Evolutionary conservation across 2,113 vertebrate species (phyloP).

Genomic region (Cervus canadensis): DNA sequence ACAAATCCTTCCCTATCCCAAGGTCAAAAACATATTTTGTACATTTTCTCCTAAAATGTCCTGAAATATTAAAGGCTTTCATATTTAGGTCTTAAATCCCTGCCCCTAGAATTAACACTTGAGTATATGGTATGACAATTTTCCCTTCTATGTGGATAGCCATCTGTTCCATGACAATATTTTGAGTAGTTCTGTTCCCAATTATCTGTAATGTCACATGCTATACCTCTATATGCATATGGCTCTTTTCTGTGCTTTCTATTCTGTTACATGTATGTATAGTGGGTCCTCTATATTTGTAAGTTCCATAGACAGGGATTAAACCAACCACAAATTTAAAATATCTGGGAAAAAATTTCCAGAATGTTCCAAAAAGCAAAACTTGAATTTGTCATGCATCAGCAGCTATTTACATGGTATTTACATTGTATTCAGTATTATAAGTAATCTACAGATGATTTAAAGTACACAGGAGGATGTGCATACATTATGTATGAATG

Average conservation of each 20-base stretch:
- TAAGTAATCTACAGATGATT: background rate
- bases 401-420: background rate
- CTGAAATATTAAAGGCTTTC: background rate
- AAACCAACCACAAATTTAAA: background rate
- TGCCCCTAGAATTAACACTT: background rate
- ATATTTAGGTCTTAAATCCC: background rate
- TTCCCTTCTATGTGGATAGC: background rate
- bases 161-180: background rate
- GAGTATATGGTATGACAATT: background rate
- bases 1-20: background rate
- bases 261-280: background rate
- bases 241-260: background rate
- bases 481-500: background rate
- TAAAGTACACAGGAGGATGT: background rate
- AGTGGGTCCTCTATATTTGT: background rate
- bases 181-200: background rate
- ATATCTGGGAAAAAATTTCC: background rate
- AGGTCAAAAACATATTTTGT: background rate
- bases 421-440: background rate
- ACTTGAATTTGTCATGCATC: background rate
- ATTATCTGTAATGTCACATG: background rate
- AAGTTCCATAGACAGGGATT: background rate
- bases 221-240: background rate
- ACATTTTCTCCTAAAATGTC: background rate
- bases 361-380: background rate